Percentiles rank a stretch among this genome's conserved stretches.
These are phyloP conservation scores for Mycetomoellerius zeteki DNA, from an alignment of 1,140 invertebrate species.

Conservation along the genomic window DNA sequence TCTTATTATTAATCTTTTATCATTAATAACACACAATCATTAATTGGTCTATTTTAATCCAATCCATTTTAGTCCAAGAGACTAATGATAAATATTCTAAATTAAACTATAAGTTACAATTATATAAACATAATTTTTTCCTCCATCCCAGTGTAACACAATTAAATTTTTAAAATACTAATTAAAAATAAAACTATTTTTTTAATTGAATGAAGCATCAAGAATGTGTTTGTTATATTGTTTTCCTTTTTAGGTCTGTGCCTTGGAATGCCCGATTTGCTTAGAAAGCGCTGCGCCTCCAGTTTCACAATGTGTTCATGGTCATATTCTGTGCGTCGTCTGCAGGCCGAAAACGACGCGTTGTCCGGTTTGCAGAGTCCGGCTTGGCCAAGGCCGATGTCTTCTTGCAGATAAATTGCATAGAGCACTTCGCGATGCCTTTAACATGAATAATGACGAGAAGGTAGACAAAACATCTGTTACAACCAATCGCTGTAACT, in stretches of 20 bases:
- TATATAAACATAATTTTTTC: background rate
- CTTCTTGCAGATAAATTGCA: slow-evolving; percentile 88
- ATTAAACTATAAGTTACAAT: background rate
- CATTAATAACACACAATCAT: background rate
- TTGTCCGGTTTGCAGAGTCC: slow-evolving; percentile 89
- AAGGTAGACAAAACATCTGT: background rate
- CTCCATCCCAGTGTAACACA: background rate
- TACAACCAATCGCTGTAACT: slow-evolving; percentile 49
- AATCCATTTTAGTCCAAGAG: background rate
- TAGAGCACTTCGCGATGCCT: slow-evolving; percentile 81
- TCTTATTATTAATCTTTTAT: background rate
- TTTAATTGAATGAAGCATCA: background rate
- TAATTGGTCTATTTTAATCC: background rate
- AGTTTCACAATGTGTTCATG: slow-evolving; percentile 90
- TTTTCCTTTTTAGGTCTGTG: slow-evolving; percentile 78
- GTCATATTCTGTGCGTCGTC: slow-evolving; percentile 89
- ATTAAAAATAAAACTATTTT: background rate
- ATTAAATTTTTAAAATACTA: background rate
- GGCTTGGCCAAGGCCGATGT: slow-evolving; percentile 87
- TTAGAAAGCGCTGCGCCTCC: slow-evolving; percentile 89
- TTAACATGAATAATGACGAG: slow-evolving; percentile 59
- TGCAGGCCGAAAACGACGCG: slow-evolving; percentile 88
- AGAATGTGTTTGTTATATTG: background rate
- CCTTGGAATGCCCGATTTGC: slow-evolving; percentile 89
- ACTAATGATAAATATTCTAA: background rate